phyloP scores from a whole-genome alignment of 2,888 invertebrate genomes.

The Platyscelio sp. region DNA sequence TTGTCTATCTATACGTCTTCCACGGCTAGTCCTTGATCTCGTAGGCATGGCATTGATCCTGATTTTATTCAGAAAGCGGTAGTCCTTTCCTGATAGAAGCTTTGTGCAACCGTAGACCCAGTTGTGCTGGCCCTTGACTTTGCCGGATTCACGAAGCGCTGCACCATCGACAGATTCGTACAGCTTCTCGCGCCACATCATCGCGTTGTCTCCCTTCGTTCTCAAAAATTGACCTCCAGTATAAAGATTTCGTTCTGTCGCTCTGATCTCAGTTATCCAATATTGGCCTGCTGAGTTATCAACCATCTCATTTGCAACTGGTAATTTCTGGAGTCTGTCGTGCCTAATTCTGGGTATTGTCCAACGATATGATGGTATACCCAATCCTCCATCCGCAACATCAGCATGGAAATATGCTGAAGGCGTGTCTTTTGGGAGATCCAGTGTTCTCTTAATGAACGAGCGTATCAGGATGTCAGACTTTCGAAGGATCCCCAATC shows the following conservation, averaged over 20 bases:
- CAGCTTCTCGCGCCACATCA: slow-evolving; percentile 15
- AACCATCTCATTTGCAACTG: neutral
- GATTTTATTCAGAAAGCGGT: slow-evolving; percentile 76
- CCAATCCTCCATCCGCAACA: slow-evolving; percentile 75
- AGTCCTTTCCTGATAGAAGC: slow-evolving; percentile 78
- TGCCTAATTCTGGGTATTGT: no score
- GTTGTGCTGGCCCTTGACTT: neutral
- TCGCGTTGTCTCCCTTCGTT: neutral
- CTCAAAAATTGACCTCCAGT: neutral
- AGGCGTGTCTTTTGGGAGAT: slow-evolving; percentile 78
- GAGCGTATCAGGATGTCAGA: slow-evolving; percentile 79
- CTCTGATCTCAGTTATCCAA: no score
- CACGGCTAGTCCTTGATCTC: slow-evolving; percentile 74
- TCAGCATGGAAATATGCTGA: slow-evolving; percentile 77
- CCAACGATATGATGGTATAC: slow-evolving; percentile 67
- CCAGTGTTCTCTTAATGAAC: slow-evolving; percentile 76
- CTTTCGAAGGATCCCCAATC: slow-evolving; percentile 73
- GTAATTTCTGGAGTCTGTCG: no score
- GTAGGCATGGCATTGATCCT: slow-evolving; percentile 80
- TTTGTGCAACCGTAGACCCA: slow-evolving; percentile 54
- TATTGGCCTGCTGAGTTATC: neutral
- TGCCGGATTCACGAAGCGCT: neutral
- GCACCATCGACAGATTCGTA: slow-evolving; percentile 21
- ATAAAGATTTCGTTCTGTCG: no score
- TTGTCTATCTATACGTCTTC: no score